Percentiles rank a stretch among this genome's conserved stretches.
phyloP scores from a whole-genome alignment of 2,113 vertebrate genomes.

The Atractosteus spatula region DNA sequence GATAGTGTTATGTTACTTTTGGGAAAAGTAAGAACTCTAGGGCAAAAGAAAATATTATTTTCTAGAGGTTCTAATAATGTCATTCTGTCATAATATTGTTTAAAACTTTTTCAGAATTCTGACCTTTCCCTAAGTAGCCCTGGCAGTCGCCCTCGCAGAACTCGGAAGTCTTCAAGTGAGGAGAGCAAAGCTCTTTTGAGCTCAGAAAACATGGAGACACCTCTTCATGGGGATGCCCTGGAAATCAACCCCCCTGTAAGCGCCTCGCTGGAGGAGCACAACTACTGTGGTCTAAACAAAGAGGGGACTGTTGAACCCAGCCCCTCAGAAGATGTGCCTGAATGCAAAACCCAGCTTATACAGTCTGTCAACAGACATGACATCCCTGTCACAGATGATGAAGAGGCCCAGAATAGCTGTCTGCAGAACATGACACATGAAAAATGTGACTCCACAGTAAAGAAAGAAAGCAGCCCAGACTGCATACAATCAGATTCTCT shows the following conservation, averaged over 20 bases:
- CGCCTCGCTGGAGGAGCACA: slow-evolving; percentile 20
- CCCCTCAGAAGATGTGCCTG: not conserved
- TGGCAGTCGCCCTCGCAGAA: slow-evolving; percentile 50
- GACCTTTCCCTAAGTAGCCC: not conserved
- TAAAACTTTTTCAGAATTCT: slow-evolving; percentile 32
- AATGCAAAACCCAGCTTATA: not conserved
- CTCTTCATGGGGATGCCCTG: slow-evolving; percentile 41
- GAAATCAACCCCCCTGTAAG: slow-evolving; percentile 20
- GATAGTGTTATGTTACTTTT: no score
- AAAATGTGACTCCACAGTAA: slow-evolving; percentile 21
- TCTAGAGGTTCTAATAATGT: no score
- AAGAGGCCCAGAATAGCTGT: slow-evolving; percentile 18
- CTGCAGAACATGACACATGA: slow-evolving; percentile 25
- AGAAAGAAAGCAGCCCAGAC: slow-evolving; percentile 23
- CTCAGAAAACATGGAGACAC: slow-evolving; percentile 38
- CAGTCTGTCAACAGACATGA: not conserved
- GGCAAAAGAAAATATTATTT: no score
- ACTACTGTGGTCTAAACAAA: slow-evolving; percentile 18
- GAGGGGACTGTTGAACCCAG: slow-evolving; percentile 5
- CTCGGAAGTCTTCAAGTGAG: slow-evolving; percentile 53
- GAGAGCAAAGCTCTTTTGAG: slow-evolving; percentile 42
- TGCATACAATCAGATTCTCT: slow-evolving; percentile 25
- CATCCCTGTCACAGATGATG: not conserved
- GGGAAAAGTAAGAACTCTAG: no score
- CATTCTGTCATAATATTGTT: no score